phyloP scores from a whole-genome alignment of 1,140 invertebrate species.

The Drosophila nikananu region DNA sequence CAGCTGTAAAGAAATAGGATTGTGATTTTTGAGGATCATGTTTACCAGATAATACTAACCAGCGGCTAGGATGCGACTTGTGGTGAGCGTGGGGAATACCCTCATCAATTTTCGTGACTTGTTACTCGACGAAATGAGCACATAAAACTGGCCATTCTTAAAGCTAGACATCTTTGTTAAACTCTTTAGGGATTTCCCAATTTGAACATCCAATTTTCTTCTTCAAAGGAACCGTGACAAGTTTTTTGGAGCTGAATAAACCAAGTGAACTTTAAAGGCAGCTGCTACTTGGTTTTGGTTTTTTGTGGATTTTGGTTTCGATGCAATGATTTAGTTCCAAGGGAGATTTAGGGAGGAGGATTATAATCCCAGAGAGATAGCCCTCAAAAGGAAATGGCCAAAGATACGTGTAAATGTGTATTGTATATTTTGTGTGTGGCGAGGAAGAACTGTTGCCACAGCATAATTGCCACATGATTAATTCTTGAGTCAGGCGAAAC shows the following conservation, averaged over 20 bases:
- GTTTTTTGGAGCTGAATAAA: not conserved
- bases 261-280: not conserved
- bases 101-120: not conserved
- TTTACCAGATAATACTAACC: not conserved
- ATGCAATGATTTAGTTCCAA: slow-evolving; percentile 34
- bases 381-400: slow-evolving; percentile 9
- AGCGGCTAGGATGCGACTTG: not conserved
- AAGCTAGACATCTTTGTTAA: slow-evolving; percentile 3
- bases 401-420: not conserved
- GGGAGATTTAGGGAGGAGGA: not conserved
- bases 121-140: slow-evolving; percentile 10
- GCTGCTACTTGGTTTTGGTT: not conserved
- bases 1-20: not conserved
- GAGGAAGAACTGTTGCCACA: slow-evolving; percentile 48
- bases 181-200: slow-evolving; percentile 3
- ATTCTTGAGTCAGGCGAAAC: slow-evolving; percentile 52
- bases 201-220: slow-evolving; percentile 7
- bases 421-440: slow-evolving; percentile 14
- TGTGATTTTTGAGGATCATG: no score
- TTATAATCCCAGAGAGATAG: slow-evolving; percentile 2
- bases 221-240: not conserved
- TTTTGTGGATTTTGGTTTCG: not conserved
- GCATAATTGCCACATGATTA: slow-evolving; percentile 68
- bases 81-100: not conserved
- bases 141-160: slow-evolving; percentile 5